Evolutionary conservation across 92 coral and sea anemone genomes (phyloP), one percentile per base, ranked within the genome.

Genomic region (Heliopora coerulea): DNA sequence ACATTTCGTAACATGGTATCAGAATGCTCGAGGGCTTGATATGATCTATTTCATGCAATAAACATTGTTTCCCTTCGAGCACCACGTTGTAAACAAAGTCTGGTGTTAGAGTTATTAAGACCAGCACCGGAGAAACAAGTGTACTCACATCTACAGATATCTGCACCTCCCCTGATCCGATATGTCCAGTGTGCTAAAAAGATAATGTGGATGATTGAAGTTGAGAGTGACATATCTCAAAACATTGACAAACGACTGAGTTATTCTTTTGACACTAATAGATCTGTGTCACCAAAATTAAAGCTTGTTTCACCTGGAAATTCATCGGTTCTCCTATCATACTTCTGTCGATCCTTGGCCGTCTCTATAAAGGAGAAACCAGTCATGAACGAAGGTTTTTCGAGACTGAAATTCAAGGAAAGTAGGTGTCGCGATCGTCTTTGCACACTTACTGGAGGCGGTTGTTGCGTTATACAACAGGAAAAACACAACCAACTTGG

Each of bases 291-390:
- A 52, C 46, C 52, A 40, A 65, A 42, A 65, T 41, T 8, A 65
- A 39, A 68, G 40, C 44, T 40, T 24, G 33, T 23, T 58, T 28
- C 49, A 70, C 77, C 77, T 70, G 77, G 49, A 70, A 70, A 23
- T 70, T 70, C 77, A 70, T 70, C 3, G 77, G 77, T 31, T 70
- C 77, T 25, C 77, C 77, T 17, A 70, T 70, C 77, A 70, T 70
- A 52, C 77, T 70, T 70, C 77, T 70, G 52, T 70, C 77, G 58
- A 70, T 70, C 63, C 77, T 70, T 15, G 77, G 77, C 48, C 77
- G 77, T 54, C 62, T 70, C 77, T 70, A 70, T 24, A 49, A 19
- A 30, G 29, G 12, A 54, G 46, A 27, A 65, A 42, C 72, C 27
- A 40, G 4, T 33, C 41, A 39, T 30, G 25, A 30, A 50, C 18